A percentile compares a stretch with the other conserved stretches of the same genome.
phyloP scores from a whole-genome alignment of 2,797 vertebrate genomes.

The Lutjanus argentimaculatus region DNA sequence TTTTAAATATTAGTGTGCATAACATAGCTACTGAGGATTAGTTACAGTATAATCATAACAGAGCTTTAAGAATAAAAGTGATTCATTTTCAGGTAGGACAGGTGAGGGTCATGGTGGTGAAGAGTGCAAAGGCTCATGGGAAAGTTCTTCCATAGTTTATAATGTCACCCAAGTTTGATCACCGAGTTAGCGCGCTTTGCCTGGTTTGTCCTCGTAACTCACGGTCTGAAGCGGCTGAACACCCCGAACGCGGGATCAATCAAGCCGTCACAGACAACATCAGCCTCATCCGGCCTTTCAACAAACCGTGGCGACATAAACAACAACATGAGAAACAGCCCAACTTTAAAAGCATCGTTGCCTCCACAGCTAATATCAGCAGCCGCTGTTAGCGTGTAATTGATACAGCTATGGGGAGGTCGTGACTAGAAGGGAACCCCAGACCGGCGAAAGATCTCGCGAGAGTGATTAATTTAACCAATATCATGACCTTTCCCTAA shows the following conservation, averaged over 20 bases:
- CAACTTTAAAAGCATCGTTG: background rate
- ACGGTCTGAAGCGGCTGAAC: background rate
- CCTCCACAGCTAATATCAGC: conserved; percentile 29
- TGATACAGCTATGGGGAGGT: conserved; percentile 38
- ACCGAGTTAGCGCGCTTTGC: conserved; percentile 65
- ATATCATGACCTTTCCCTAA: no score
- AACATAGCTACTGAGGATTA: background rate
- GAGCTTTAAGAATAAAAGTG: background rate
- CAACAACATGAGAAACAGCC: background rate
- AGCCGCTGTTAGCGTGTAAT: conserved; percentile 42
- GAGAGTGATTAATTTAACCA: no score
- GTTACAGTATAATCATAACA: background rate
- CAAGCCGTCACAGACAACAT: background rate
- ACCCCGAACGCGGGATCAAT: background rate
- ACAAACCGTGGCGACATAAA: no score
- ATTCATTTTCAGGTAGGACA: no score
- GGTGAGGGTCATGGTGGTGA: no score
- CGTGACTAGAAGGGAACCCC: no score
- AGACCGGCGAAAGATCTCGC: no score
- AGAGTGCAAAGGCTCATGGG: background rate
- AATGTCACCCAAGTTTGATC: conserved; percentile 40
- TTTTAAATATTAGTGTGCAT: no score
- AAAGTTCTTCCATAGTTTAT: conserved; percentile 6
- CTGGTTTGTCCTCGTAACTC: conserved; percentile 61
- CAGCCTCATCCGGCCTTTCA: fast-evolving